Evolutionary conservation across 2,888 invertebrate genomes (phyloP).

Genomic region (Hipparchia sbordonii): DNA sequence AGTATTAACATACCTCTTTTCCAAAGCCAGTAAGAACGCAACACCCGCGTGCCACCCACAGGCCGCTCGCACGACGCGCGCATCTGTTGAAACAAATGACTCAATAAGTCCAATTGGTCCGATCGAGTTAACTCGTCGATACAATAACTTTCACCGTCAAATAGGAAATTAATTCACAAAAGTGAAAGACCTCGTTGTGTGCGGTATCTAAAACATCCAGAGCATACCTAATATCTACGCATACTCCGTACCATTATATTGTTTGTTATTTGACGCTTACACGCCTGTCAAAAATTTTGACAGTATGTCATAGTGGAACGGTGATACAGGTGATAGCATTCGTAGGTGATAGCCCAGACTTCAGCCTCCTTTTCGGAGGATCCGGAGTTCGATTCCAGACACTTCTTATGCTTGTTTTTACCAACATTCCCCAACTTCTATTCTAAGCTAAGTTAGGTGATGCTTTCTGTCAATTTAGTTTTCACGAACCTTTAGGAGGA

Average conservation of each 20-base stretch:
- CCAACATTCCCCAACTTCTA: no score
- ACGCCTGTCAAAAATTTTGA: not conserved
- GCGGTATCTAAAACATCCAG: constrained; percentile 43
- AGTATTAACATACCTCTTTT: not conserved
- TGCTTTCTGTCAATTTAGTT: no score
- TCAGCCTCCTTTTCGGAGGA: no score
- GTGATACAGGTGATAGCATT: no score
- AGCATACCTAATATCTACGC: constrained; percentile 36
- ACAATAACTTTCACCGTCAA: constrained; percentile 43
- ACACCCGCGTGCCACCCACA: not conserved
- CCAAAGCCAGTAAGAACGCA: not conserved
- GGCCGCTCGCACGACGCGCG: not conserved
- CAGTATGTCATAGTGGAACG: not conserved
- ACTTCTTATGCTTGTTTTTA: no score
- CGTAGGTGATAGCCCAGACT: no score
- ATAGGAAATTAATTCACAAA: constrained; percentile 51
- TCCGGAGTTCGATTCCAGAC: no score
- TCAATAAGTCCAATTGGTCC: constrained; percentile 15
- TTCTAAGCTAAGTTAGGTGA: no score
- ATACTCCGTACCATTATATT: not conserved
- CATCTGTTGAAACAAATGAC: constrained; percentile 11
- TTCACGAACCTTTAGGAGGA: no score
- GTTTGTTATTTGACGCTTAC: not conserved
- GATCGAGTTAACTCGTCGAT: constrained; percentile 25
- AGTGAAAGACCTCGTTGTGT: constrained; percentile 50